phyloP scores from a whole-genome alignment of 2,113 vertebrate genomes.

The Oxyruncus cristatus region DNA sequence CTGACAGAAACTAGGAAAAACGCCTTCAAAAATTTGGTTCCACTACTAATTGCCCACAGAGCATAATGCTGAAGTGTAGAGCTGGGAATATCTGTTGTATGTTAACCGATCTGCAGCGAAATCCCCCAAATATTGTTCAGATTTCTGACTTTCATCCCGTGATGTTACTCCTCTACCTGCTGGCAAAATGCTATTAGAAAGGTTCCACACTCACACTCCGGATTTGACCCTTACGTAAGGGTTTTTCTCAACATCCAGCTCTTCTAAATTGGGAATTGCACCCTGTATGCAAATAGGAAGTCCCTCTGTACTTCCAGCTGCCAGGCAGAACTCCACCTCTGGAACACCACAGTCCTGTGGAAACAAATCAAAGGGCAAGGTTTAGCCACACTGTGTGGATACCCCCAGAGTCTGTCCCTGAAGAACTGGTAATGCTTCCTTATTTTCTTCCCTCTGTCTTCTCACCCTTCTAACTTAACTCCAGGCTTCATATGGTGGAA shows the following conservation, averaged over 20 bases:
- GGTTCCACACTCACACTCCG: slow-evolving; percentile 78
- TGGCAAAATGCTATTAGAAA: not conserved
- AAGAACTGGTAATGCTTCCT: not conserved
- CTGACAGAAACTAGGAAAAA: not conserved
- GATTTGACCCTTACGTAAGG: slow-evolving; percentile 74
- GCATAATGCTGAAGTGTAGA: not conserved
- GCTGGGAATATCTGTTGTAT: not conserved
- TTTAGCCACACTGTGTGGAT: not conserved
- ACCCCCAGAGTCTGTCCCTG: not conserved
- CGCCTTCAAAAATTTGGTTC: not conserved
- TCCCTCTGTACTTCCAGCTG: not conserved
- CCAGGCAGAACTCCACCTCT: slow-evolving; percentile 72
- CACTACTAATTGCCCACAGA: not conserved
- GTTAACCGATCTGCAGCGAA: not conserved
- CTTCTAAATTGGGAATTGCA: slow-evolving; percentile 71
- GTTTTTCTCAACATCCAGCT: slow-evolving; percentile 67
- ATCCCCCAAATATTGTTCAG: not conserved
- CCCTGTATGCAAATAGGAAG: slow-evolving; percentile 61
- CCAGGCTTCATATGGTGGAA: not conserved
- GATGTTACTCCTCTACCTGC: not conserved
- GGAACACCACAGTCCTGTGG: slow-evolving; percentile 76
- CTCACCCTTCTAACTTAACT: not conserved
- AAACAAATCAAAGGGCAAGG: not conserved
- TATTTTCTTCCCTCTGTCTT: not conserved
- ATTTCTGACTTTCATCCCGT: not conserved